Evolutionary conservation across 30 jellyfish, hydroid and myxozoan genomes (phyloP), one percentile per base, ranked within the genome.

Genomic region (Rhopilema esculentum): DNA sequence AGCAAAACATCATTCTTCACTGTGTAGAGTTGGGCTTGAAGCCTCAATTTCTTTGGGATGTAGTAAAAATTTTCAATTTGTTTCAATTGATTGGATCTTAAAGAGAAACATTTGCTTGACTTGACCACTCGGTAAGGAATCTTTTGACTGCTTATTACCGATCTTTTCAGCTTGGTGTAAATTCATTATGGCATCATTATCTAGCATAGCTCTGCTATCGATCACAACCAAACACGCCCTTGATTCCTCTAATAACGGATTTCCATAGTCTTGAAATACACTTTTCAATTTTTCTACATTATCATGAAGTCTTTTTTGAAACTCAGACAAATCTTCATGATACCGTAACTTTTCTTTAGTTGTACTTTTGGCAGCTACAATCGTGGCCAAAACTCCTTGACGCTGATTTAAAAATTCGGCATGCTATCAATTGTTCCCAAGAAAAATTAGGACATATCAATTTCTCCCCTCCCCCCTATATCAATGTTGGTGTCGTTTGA

Each of bases 1-100:
- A 88, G 81, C 48, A 48, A 66, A 32, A 88, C 96, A 62, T 79
- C 88, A 53, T 88, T 88, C 76, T 88, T 88, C 71, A 68, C 15
- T 51, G 79, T 22, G 50, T 78, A 78, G 48, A 88, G 69, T 23
- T 62, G 85, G 70, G 66, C 50, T 32, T 88, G 82, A 69, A 21
- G 72, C 77, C 61, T 75, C 72, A n/a, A 65, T 76, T 51, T 32
- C 77, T 23, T 77, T 49, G 40, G 79, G 71, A 33, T 78, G 85
- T 20, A 28, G 27, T 87, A 31, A 76, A 87, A 22, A 87, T 65
- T 76, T 30, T 75, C 62, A 87, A 67, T 65, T 87, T 87, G 69
- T 87, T 87, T 50, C 88, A 66, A 8, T 75, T 63, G 87, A 75
- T 87, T 8, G 91, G 69, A 72, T 87, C 92, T 16, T 79, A 62